Conservation (phyloP, 2,797 vertebrate species). For the Numenius phaeopus region DNA sequence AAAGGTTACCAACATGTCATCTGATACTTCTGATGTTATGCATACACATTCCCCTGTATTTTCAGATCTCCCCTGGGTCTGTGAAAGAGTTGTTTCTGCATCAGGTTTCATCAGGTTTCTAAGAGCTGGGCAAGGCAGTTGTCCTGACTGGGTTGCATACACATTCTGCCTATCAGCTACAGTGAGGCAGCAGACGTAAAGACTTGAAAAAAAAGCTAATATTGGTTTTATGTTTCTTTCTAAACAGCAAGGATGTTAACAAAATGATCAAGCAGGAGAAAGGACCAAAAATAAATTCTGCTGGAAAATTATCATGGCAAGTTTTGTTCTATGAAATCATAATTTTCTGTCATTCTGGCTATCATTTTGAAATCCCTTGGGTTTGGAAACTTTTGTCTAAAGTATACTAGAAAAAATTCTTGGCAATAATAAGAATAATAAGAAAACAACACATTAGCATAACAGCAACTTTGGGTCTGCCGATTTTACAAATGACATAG, state of each 20-base stretch:
- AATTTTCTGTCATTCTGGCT: not conserved
- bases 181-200: not conserved
- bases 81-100: not conserved
- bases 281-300: not conserved
- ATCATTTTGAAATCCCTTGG: not conserved
- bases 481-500: not conserved
- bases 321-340: not conserved
- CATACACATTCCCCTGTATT: not conserved
- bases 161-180: not conserved
- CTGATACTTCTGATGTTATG: not conserved
- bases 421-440: not conserved
- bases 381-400: not conserved
- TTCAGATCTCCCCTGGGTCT: not conserved
- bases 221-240: not conserved
- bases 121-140: not conserved
- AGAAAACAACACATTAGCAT: not conserved
- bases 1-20: not conserved
- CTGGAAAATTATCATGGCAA: not conserved
- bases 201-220: not conserved
- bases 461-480: not conserved
- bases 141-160: not conserved
- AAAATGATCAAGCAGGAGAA: not conserved
- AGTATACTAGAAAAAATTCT: not conserved
- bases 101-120: not conserved
- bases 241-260: not conserved